Evolutionary conservation across 2,888 invertebrate genomes (phyloP).

Genomic region (Nasonovia ribisnigri): DNA sequence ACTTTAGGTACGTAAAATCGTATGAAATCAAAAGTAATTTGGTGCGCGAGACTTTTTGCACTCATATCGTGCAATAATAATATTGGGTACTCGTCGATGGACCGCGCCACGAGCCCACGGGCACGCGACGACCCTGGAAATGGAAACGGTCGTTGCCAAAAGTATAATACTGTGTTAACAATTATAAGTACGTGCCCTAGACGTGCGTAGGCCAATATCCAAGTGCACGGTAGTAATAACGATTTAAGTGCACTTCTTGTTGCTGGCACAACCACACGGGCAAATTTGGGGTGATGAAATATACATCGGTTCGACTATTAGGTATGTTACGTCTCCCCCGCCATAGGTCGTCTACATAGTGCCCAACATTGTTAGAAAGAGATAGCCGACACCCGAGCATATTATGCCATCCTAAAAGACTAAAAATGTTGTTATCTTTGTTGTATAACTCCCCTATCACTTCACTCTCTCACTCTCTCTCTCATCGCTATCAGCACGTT

Average conservation of each 20-base stretch:
- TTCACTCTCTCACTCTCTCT: not conserved
- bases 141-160: not conserved
- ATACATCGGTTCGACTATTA: not conserved
- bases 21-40: not conserved
- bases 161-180: not conserved
- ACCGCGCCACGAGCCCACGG: not conserved
- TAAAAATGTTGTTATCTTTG: not conserved
- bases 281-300: not conserved
- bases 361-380: not conserved
- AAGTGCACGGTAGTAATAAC: not conserved
- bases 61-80: not conserved
- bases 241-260: not conserved
- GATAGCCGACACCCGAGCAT: not conserved
- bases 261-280: not conserved
- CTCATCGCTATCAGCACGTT: not conserved
- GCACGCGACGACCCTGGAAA: not conserved
- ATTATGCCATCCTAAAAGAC: not conserved
- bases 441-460: not conserved
- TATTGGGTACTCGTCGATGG: not conserved
- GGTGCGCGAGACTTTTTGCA: not conserved
- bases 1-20: not conserved
- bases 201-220: not conserved
- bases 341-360: not conserved
- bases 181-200: not conserved
- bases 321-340: no score